phyloP scores from a whole-genome alignment of 2,888 invertebrate genomes.

The Atethmia centrago region DNA sequence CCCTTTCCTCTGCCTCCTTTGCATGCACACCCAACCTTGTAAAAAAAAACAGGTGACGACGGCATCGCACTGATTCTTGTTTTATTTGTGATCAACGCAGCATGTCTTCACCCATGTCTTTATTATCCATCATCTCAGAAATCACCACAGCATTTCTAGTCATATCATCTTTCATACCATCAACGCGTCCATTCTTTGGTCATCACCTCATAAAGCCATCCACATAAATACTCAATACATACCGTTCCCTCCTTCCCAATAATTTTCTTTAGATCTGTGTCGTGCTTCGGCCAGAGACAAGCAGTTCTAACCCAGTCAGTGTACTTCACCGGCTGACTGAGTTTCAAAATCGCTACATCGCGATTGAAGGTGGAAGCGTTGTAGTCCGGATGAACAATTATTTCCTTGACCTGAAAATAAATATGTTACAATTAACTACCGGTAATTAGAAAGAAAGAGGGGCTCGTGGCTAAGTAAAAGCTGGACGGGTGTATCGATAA shows the following conservation, averaged over 20 bases:
- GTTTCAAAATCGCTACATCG: slow-evolving; percentile 90
- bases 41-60: not conserved
- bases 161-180: too few species aligned
- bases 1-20: not conserved
- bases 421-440: not conserved
- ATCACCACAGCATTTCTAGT: not conserved
- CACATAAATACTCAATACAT: slow-evolving; percentile 46
- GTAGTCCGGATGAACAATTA: slow-evolving; percentile 90
- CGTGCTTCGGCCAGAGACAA: slow-evolving; percentile 90
- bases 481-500: too few species aligned
- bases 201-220: not conserved
- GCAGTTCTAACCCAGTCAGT: slow-evolving; percentile 90
- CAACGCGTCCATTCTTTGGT: too few species aligned
- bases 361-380: slow-evolving; percentile 88
- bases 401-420: slow-evolving; percentile 81
- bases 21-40: not conserved
- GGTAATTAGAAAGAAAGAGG: not conserved
- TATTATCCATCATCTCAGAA: not conserved
- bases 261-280: slow-evolving; percentile 80
- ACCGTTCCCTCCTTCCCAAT: slow-evolving; percentile 87
- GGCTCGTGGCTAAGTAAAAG: not conserved
- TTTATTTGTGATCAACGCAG: not conserved
- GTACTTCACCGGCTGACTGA: slow-evolving; percentile 86
- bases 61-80: not conserved
- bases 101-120: not conserved